Evolutionary conservation across 2,113 vertebrate genomes (phyloP).

Genomic region (Parus major): DNA sequence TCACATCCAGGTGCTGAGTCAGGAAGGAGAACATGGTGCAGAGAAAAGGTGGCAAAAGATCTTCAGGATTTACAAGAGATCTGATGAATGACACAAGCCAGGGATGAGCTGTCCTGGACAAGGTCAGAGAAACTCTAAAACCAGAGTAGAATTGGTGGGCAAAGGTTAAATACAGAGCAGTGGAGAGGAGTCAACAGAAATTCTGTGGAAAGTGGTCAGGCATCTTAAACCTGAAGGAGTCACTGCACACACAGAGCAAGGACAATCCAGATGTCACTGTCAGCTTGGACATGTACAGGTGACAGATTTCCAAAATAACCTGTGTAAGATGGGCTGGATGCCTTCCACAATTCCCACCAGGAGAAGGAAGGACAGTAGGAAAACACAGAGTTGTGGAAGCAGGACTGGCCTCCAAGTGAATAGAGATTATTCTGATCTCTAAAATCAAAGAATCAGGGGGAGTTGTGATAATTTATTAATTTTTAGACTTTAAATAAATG

Average conservation of each 20-base stretch:
- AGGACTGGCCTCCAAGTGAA: neutral
- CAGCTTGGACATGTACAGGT: neutral
- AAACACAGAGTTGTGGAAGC: neutral
- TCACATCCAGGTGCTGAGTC: neutral
- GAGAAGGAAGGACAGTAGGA: neutral
- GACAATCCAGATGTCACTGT: neutral
- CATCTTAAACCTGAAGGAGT: neutral
- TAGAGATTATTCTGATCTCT: neutral
- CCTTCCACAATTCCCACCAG: neutral
- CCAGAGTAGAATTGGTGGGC: neutral
- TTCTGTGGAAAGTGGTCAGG: neutral
- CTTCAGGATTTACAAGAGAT: neutral
- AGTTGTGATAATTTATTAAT: neutral
- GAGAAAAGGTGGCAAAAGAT: neutral
- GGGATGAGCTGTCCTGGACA: neutral
- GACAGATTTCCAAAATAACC: neutral
- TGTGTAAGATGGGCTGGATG: neutral
- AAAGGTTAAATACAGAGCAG: neutral
- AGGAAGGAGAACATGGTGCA: neutral
- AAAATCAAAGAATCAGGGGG: neutral
- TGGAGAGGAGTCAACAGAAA: neutral
- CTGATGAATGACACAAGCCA: neutral
- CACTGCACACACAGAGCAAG: neutral
- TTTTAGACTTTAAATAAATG: neutral
- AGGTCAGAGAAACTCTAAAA: neutral